Evolutionary conservation across 92 coral and sea anemone genomes (phyloP).

Genomic region (Phymanthus crucifer): DNA sequence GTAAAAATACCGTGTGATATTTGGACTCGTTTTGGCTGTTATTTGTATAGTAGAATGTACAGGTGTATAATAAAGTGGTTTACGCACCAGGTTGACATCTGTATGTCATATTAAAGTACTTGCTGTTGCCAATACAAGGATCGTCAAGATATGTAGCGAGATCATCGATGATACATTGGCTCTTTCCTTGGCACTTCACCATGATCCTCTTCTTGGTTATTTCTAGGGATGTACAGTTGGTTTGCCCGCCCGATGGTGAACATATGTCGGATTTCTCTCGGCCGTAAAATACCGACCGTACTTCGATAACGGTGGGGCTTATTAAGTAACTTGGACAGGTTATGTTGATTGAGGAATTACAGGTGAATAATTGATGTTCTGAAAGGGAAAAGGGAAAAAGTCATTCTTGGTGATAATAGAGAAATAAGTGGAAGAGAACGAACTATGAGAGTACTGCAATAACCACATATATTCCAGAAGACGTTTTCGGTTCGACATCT

Average conservation of each 20-base stretch:
- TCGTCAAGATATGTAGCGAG: conserved; percentile 32
- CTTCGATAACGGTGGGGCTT: conserved; percentile 52
- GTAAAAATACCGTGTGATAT: too few species aligned
- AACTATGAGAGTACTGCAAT: too few species aligned
- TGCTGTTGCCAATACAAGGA: conserved; percentile 45
- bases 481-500: too few species aligned
- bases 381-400: background rate
- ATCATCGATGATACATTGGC: conserved; percentile 40
- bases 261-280: conserved; percentile 23
- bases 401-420: too few species aligned
- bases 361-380: conserved; percentile 42
- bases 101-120: conserved; percentile 56
- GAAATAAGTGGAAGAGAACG: too few species aligned
- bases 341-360: conserved; percentile 27
- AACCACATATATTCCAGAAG: too few species aligned
- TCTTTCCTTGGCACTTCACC: conserved; percentile 59
- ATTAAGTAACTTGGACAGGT: conserved; percentile 41
- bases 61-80: background rate
- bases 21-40: too few species aligned
- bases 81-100: conserved; percentile 61
- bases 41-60: too few species aligned
- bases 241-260: background rate
- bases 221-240: conserved; percentile 46
- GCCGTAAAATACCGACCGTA: conserved; percentile 60
- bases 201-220: conserved; percentile 38